Evolutionary conservation across 2,888 invertebrate genomes (phyloP), one percentile per base, ranked within the genome.

Genomic region (Drosophila nigricruria): DNA sequence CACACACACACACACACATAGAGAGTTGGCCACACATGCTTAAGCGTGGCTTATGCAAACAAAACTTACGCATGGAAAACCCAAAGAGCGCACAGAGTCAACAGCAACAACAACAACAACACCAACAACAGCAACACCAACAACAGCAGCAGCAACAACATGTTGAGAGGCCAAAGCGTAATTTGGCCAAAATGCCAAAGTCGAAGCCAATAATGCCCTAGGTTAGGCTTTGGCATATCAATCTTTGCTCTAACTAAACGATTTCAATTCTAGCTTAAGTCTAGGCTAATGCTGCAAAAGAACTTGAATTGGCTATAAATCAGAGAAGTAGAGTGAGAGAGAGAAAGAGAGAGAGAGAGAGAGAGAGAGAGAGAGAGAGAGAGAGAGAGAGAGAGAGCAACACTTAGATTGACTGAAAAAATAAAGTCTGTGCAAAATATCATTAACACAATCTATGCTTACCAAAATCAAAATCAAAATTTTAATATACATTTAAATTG

Each of bases 21-120:
- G 40, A 30, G 43, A 23, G 43, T 45, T 53, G 59, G 30, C 74
- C 77, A 64, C 72, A 79, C 75, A 85, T 82, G 74, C 77, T 73
- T 70, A 77, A 77, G 67, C 82, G 69, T 60, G 68, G 88, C 75
- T 88, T 81, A 70, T 43, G 52, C 81, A 88, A 83, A 88, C 84
- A 82, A 82, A 86, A 78, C 81, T 86, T 81, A 88, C 87, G 81
- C 83, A 84, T 83, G 87, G 78, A 73, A 88, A 83, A 72, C 66
- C 68, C 78, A 53, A 58, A 27, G 58, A 42, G 66, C 52, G 67
- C 53, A 53, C 23, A 56, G 47, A 67, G 78, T 69, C 52, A 71
- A 79, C 77, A 73, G 40, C 34, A 62, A 50, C 66, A 77, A 52
- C 38, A 50, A 9, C 69, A 58, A 34, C 47, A 45, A 4, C 45